phyloP scores from a whole-genome alignment of 2,888 invertebrate genomes.

The Euplagia quadripunctaria region DNA sequence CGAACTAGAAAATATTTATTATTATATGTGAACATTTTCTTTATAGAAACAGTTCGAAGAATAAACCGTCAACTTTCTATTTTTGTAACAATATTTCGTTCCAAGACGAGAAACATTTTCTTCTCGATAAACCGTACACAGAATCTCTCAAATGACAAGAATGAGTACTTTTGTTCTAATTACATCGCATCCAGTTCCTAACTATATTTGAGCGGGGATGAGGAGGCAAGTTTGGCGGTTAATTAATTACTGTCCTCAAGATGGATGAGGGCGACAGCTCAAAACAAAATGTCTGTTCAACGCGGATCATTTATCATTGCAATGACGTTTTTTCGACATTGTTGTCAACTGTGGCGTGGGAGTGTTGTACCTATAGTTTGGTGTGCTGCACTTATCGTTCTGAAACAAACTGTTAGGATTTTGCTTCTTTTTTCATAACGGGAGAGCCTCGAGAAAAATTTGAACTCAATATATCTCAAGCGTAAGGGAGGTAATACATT shows the following conservation, averaged over 20 bases:
- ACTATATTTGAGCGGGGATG: conserved; percentile 58
- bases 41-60: background rate
- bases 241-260: conserved; percentile 69
- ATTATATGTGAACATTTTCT: background rate
- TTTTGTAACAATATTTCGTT: background rate
- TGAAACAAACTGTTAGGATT: background rate
- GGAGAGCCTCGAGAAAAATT: background rate
- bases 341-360: conserved; percentile 19
- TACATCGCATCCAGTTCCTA: conserved; percentile 45
- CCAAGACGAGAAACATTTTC: background rate
- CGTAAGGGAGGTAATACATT: background rate
- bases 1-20: background rate
- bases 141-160: conserved; percentile 20
- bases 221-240: conserved; percentile 55
- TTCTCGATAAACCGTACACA: conserved; percentile 16
- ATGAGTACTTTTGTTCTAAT: conserved; percentile 53
- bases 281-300: conserved; percentile 65
- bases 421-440: background rate
- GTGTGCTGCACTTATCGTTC: background rate
- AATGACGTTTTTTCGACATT: conserved; percentile 45
- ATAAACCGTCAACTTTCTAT: background rate
- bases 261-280: conserved; percentile 67
- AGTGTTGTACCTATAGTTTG: conserved; percentile 24
- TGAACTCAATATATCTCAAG: background rate
- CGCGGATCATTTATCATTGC: conserved; percentile 59